phyloP scores from a whole-genome alignment of 1,140 invertebrate species.

The Kradibia gibbosae region DNA sequence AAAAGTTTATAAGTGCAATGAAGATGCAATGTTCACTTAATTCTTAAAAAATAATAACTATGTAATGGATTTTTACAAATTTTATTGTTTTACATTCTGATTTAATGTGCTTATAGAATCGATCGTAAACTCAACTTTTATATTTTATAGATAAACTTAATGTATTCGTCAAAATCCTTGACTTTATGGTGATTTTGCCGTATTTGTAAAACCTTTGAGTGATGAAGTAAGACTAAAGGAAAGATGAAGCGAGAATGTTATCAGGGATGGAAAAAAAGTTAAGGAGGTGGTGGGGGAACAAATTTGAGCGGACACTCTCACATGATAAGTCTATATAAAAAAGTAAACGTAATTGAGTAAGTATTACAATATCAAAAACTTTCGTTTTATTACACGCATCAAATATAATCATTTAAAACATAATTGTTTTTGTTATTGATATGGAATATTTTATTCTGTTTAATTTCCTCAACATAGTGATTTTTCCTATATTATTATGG shows the following conservation, averaged over 20 bases:
- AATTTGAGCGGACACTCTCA: neutral
- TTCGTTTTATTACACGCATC: too few species aligned
- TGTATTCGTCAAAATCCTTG: neutral
- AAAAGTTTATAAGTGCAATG: neutral
- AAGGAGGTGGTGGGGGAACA: neutral
- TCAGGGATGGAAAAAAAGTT: neutral
- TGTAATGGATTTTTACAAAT: neutral
- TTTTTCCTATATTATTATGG: too few species aligned
- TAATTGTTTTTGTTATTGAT: too few species aligned
- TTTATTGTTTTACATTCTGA: neutral
- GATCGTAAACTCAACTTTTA: too few species aligned
- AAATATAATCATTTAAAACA: too few species aligned
- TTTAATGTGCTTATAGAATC: too few species aligned
- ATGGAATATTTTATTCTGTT: too few species aligned
- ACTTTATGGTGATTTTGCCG: neutral
- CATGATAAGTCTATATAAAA: neutral
- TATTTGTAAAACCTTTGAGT: neutral
- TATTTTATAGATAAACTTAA: too few species aligned
- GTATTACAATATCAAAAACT: neutral
- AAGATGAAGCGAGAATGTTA: neutral
- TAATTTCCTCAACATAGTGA: too few species aligned
- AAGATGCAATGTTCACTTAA: neutral
- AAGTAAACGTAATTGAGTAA: neutral
- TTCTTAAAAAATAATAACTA: neutral
- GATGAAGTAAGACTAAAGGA: slow-evolving; percentile 5